Evolutionary conservation across 1,140 invertebrate genomes (phyloP).

Genomic region (Colletes latitarsis): DNA sequence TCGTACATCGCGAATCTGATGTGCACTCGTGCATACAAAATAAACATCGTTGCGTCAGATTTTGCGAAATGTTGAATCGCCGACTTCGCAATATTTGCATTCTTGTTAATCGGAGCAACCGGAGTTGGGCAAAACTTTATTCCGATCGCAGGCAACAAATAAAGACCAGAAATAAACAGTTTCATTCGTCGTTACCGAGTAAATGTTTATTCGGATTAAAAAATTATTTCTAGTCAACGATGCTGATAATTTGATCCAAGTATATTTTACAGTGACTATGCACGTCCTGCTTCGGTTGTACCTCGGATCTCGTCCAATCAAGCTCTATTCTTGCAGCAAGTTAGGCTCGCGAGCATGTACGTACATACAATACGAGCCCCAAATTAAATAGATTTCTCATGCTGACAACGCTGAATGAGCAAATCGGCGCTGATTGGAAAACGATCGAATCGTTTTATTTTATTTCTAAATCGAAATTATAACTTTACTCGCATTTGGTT

Average conservation of each 20-base stretch:
- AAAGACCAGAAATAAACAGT: too few species aligned
- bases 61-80: not conserved
- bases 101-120: not conserved
- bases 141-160: too few species aligned
- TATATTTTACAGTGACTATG: too few species aligned
- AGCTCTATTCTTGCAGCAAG: not conserved
- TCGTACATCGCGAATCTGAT: not conserved
- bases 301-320: conserved; percentile 6
- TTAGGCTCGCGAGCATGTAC: too few species aligned
- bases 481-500: not conserved
- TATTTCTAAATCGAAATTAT: not conserved
- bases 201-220: too few species aligned
- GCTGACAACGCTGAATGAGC: not conserved
- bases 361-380: not conserved
- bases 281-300: too few species aligned
- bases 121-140: too few species aligned
- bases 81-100: not conserved
- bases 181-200: too few species aligned
- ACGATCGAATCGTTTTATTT: not conserved
- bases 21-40: not conserved
- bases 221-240: too few species aligned
- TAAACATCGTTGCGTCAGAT: not conserved
- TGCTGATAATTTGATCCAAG: too few species aligned
- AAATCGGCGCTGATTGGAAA: conserved; percentile 22
- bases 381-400: not conserved